Evolutionary conservation across 2,113 vertebrate species (phyloP), one percentile per base, ranked within the genome.

Genomic region (Tupaia chinensis): DNA sequence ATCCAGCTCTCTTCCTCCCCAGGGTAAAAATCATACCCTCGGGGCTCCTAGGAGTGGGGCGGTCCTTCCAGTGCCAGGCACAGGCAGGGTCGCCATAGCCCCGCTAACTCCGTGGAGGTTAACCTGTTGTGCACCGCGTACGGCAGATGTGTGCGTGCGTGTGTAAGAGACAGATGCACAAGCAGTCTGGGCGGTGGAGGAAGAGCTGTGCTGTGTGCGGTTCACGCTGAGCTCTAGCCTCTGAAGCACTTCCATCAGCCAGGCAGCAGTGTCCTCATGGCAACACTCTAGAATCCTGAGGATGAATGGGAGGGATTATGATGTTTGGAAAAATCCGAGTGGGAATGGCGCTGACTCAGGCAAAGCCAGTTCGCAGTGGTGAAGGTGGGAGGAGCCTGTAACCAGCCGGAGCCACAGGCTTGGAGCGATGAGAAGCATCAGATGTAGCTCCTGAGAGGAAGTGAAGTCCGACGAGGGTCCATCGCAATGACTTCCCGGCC

Each of bases 401-500:
- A 34, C 74, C 34, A 11, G 56, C 27, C 27, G 1, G 4, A 56
- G 19, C 56, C 78, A 73, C 76, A 54, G 86, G 79, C 88, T 78
- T 27, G 8, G 82, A 87, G 97, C 91, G 89, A 96, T 89, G 96
- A 97, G 61, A 89, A 86, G 70, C 63, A 88, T 68, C 78, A 84
- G 56, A n/a, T 7, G 32, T 34, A 34, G 79, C 82, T 74, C 84
- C 74, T 83, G 70, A 76, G 84, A 23, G 73, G 85, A 87, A 90
- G 90, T 69, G n/a, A 60, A 91, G 77, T 61, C 81, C 79, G 54
- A 5, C 12, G 65, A 27, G 20, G 25, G 80, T 92, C 87, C 80
- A 54, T 16, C 44, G 60, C 0, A 5, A 97, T 96, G 98, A 76
- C 96, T 96, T 98, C 98, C 17, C 86, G 14, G 83, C 63, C 9